Conservation (phyloP, 2,888 invertebrate species). For the Eumacrocentrus americanus region DNA sequence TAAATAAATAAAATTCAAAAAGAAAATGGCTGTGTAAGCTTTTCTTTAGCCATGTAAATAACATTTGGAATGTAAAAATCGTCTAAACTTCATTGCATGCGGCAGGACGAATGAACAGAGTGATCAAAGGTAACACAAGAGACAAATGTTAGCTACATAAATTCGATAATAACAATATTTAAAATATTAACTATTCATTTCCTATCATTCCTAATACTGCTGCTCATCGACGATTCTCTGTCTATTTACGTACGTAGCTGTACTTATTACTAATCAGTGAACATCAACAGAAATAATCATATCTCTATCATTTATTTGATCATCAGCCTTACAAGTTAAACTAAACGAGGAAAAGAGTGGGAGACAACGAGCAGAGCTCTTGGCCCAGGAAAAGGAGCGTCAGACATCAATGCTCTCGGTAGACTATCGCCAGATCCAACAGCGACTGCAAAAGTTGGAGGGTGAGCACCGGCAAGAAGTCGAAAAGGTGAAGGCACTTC, state of each 20-base stretch:
- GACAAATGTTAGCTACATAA: not conserved
- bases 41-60: no score
- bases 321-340: slow-evolving; percentile 85
- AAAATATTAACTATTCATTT: slow-evolving; percentile 11
- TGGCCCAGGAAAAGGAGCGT: slow-evolving; percentile 89
- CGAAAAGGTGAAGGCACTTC: slow-evolving; percentile 80
- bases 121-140: slow-evolving; percentile 68
- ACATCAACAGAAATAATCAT: not conserved
- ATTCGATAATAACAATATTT: not conserved
- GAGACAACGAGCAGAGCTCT: slow-evolving; percentile 84
- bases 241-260: slow-evolving; percentile 20
- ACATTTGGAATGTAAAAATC: not conserved
- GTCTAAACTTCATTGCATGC: slow-evolving; percentile 63
- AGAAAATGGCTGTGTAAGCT: no score
- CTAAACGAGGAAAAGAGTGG: slow-evolving; percentile 88
- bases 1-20: no score
- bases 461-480: slow-evolving; percentile 89
- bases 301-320: slow-evolving; percentile 14
- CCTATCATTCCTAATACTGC: slow-evolving; percentile 21
- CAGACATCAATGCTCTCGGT: slow-evolving; percentile 94
- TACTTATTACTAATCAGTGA: not conserved
- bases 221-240: slow-evolving; percentile 3
- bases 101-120: slow-evolving; percentile 73
- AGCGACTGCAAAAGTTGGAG: slow-evolving; percentile 86
- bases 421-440: slow-evolving; percentile 93